Base-by-base conservation (phyloP, 2,888 invertebrate species). In the Sicus ferrugineus region DNA sequence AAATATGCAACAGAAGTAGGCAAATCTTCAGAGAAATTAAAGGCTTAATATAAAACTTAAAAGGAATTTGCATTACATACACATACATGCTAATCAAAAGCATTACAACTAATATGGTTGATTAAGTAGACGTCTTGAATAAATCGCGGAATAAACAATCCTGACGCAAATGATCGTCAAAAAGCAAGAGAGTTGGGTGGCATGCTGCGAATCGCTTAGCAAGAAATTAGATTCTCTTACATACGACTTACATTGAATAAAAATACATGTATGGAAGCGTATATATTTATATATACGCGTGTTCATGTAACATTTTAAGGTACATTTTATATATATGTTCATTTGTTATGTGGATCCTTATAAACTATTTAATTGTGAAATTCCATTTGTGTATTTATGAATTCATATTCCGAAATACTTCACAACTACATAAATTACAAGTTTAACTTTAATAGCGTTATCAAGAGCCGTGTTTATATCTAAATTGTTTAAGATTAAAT, bases 251-350 rank as follows among this genome's bases (percentile, higher is more conserved):
- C 42, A 42, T 34, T 34, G 34, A 7, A 7, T 42, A 42, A 14
- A 42, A n/a, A 42, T 42, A 7, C n/a, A 4, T n/a, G n/a, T 16
- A 42, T 42, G 42, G 14, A 42, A n/a, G 42, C n/a, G 26, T 31
- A 42, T 66, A 58, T 58, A 42, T 42, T 14, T 66, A 28, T 66
- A 46, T 63, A 28, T 19, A 50, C n/a, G 9, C 34, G n/a, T 28
- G 26, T 42, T 56, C 58, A 38, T 56, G 42, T 66, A 42, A n/a
- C n/a, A n/a, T n/a, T n/a, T n/a, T n/a, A n/a, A n/a, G 16, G 28
- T 66, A 64, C 31, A 30, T 52, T 46, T 63, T 64, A 23, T 61
- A 42, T 42, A 42, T 19, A 7, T 16, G 23, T 23, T 34, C 21
- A 23, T 61, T 61, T 46, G 30, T 7, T 31, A 30, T 48, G 30